These are phyloP conservation scores for Coronaproctus castanopsis DNA, from an alignment of 2,888 invertebrate species.

Conservation along the genomic window DNA sequence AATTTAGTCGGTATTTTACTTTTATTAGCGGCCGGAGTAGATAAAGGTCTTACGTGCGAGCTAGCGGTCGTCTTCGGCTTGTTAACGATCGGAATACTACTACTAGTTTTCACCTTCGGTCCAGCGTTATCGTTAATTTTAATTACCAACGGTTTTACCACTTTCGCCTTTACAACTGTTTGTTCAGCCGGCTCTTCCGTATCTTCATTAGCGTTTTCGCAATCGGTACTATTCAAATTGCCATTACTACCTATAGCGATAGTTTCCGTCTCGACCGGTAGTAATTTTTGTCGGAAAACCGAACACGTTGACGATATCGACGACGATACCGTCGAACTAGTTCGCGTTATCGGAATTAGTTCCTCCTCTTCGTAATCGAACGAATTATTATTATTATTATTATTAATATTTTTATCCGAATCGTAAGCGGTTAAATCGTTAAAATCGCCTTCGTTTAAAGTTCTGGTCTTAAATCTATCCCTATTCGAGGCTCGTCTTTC, in stretches of 20 bases:
- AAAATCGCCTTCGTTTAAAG: slow-evolving; percentile 31
- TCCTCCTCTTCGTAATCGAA: neutral
- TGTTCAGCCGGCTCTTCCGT: slow-evolving; percentile 10
- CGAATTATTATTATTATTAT: slow-evolving; percentile 1
- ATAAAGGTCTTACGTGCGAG: slow-evolving; percentile 2
- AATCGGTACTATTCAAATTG: slow-evolving; percentile 6
- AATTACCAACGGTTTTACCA: slow-evolving; percentile 16
- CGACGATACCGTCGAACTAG: neutral
- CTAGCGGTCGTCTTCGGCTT: slow-evolving; percentile 9
- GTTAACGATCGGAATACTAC: slow-evolving; percentile 19
- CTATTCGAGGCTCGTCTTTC: slow-evolving; percentile 37
- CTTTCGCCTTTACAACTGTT: slow-evolving; percentile 15
- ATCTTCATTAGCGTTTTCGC: slow-evolving; percentile 9
- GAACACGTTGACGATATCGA: neutral
- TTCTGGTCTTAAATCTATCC: slow-evolving; percentile 53
- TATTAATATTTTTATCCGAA: neutral
- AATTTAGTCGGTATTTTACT: slow-evolving; percentile 14
- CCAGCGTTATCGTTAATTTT: slow-evolving; percentile 13
- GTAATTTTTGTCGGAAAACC: too few relatives aligned
- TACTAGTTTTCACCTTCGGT: slow-evolving; percentile 2
- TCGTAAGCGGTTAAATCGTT: slow-evolving; percentile 7
- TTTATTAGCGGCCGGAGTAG: slow-evolving; percentile 4
- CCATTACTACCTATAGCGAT: slow-evolving; percentile 1
- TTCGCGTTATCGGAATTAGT: neutral
- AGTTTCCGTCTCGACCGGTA: neutral